Percentiles rank a stretch among this genome's conserved stretches.
Conservation (phyloP, 2,888 invertebrate genomes). For the Acronicta aceris region DNA sequence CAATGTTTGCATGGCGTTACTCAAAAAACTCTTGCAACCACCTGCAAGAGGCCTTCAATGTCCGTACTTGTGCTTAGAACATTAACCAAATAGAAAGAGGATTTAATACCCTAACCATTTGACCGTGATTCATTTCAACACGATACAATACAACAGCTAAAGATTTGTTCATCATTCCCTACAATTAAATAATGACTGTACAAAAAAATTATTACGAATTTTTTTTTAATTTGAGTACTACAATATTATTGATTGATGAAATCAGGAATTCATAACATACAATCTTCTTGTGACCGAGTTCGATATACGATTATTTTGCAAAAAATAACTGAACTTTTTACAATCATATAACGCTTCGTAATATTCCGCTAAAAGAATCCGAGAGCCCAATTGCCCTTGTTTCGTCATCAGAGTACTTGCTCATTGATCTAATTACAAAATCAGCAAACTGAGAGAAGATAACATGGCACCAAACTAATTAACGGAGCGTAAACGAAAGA, state of each 20-base stretch:
- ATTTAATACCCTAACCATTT: constrained; percentile 1
- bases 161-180: no score
- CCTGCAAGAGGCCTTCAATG: constrained; percentile 32
- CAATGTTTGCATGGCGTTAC: constrained; percentile 50
- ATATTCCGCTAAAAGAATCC: background rate
- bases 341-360: no score
- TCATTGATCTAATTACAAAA: constrained; percentile 1
- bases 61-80: constrained; percentile 2
- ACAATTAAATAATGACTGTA: no score
- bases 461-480: background rate
- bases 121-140: constrained; percentile 16
- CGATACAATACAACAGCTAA: background rate
- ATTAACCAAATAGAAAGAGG: constrained; percentile 12
- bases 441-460: background rate
- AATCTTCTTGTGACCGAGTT: no score
- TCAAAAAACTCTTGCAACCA: constrained; percentile 45
- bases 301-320: no score
- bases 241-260: no score
- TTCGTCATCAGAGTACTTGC: background rate
- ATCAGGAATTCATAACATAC: no score
- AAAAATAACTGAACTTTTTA: no score
- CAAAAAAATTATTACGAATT: no score
- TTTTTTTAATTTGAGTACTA: no score
- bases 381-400: background rate
- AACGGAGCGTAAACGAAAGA: background rate